Percentiles rank a stretch among this genome's conserved stretches.
Evolutionary conservation across 2,113 vertebrate species (phyloP).

Genomic region (Eulemur rufifrons): DNA sequence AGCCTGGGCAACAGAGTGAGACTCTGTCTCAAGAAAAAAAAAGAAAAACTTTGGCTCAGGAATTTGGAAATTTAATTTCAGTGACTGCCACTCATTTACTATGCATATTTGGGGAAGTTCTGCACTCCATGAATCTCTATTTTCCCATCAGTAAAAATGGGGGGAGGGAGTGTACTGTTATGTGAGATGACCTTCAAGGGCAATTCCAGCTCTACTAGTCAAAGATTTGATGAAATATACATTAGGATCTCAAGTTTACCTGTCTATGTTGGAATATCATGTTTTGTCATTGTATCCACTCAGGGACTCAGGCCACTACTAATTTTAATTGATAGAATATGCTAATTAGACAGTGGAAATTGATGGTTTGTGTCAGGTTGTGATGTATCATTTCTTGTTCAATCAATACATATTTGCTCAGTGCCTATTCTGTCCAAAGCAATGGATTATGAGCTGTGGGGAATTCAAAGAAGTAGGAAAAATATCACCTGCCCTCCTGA

Average conservation of each 20-base stretch:
- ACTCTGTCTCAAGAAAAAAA: no score
- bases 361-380: conserved; percentile 52
- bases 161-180: not conserved
- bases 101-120: not conserved
- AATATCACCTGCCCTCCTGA: not conserved
- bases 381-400: conserved; percentile 59
- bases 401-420: conserved; percentile 52
- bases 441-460: conserved; percentile 10
- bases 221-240: conserved; percentile 32
- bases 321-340: conserved; percentile 56
- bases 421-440: conserved; percentile 35
- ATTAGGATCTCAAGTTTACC: not conserved
- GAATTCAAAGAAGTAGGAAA: conserved; percentile 46
- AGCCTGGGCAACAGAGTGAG: no score
- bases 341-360: conserved; percentile 44
- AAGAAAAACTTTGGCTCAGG: not conserved
- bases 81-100: not conserved
- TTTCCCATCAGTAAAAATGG: conserved; percentile 35
- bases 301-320: not conserved
- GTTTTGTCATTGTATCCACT: conserved; percentile 15
- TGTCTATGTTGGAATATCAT: not conserved
- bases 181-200: not conserved
- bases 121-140: not conserved
- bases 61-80: not conserved
- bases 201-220: not conserved